phyloP scores from a whole-genome alignment of 2,113 vertebrate species.

The Notiomystis cincta region DNA sequence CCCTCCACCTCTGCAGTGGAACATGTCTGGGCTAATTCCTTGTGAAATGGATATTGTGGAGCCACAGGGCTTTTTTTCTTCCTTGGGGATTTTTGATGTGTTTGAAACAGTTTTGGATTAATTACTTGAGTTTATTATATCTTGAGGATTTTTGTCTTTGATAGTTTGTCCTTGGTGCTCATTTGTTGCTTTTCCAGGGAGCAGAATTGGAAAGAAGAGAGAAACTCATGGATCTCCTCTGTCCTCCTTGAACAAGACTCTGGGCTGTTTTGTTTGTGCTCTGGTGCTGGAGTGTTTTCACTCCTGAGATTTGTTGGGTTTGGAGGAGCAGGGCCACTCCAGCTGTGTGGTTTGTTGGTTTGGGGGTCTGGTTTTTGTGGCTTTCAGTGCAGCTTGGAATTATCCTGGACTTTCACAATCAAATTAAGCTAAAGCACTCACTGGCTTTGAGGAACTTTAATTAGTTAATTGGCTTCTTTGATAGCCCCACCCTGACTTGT shows the following conservation, averaged over 20 bases:
- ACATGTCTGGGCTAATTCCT: not conserved
- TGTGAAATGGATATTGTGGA: not conserved
- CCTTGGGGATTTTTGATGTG: not conserved
- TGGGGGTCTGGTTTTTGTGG: not conserved
- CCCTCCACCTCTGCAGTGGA: not conserved
- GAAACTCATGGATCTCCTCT: not conserved
- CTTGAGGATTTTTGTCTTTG: not conserved
- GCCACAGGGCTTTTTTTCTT: not conserved
- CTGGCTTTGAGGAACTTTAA: not conserved
- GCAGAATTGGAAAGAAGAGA: not conserved
- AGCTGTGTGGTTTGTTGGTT: not conserved
- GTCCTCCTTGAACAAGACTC: not conserved
- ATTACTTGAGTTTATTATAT: not conserved
- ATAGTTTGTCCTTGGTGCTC: not conserved
- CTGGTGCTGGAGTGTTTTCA: not conserved
- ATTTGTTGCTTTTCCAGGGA: not conserved
- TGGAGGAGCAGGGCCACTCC: not conserved
- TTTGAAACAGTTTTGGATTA: not conserved
- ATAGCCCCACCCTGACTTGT: not conserved
- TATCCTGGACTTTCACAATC: not conserved
- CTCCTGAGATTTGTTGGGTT: not conserved
- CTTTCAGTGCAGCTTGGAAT: not conserved
- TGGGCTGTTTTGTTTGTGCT: not conserved
- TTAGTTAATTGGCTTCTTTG: slow-evolving; percentile 9
- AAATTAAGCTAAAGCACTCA: not conserved